Percentiles rank a stretch among this genome's conserved stretches.
phyloP scores from a whole-genome alignment of 2,888 invertebrate species.

The Thalpophila matura region DNA sequence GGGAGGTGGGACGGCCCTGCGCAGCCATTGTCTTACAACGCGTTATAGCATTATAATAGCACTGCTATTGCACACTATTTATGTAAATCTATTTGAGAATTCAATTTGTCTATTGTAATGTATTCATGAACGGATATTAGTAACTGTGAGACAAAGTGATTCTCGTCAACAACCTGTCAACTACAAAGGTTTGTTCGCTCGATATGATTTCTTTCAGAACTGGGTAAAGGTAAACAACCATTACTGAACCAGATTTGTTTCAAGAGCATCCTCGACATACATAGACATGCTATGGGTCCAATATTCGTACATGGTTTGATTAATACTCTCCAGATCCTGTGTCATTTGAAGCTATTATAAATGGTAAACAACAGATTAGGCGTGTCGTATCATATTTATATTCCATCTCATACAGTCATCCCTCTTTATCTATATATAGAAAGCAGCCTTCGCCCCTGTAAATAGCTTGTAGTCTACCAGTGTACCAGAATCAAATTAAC shows the following conservation, averaged over 20 bases:
- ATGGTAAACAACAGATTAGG: background rate
- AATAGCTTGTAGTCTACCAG: background rate
- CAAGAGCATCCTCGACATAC: conserved; percentile 5
- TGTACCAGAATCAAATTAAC: background rate
- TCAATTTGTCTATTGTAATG: conserved; percentile 87
- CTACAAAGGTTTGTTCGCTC: conserved; percentile 65
- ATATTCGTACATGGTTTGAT: background rate
- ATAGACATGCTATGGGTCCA: too few relatives aligned
- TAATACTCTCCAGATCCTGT: background rate
- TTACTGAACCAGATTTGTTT: conserved; percentile 31
- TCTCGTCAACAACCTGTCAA: conserved; percentile 79
- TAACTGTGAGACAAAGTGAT: conserved; percentile 74
- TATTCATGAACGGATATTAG: conserved; percentile 83
- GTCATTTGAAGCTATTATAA: background rate
- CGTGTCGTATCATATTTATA: background rate
- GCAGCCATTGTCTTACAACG: conserved; percentile 87
- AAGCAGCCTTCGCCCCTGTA: background rate
- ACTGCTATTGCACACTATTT: conserved; percentile 88
- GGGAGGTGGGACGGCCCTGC: conserved; percentile 86
- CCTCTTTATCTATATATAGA: background rate
- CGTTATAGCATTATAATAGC: conserved; percentile 87
- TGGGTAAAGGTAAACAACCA: conserved; percentile 40
- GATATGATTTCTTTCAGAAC: conserved; percentile 56
- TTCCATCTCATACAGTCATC: background rate
- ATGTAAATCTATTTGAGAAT: conserved; percentile 88